Percentiles rank a stretch among this genome's conserved stretches.
Evolutionary conservation across 92 coral and sea anemone genomes (phyloP).

Genomic region (Zoanthus gigantus): DNA sequence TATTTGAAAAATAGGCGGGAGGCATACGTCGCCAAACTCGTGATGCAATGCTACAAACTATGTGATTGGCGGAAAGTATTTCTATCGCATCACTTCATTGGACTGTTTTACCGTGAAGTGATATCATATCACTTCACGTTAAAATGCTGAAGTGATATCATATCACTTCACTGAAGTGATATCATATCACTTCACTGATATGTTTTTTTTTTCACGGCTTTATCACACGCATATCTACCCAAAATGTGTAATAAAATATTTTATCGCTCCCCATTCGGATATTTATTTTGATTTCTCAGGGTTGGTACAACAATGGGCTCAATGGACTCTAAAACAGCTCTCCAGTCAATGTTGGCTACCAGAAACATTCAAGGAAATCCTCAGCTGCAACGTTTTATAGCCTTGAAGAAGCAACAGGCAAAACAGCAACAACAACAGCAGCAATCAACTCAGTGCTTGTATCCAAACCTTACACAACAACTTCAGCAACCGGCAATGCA

Average conservation of each 20-base stretch:
- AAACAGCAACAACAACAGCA: constrained; percentile 73
- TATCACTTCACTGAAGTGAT: no score
- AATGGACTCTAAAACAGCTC: constrained; percentile 59
- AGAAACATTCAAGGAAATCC: constrained; percentile 25
- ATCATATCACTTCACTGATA: no score
- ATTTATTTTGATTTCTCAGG: background rate
- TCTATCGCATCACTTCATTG: no score
- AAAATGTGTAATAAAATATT: background rate
- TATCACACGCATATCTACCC: no score
- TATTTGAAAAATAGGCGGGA: no score
- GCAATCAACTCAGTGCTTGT: constrained; percentile 5
- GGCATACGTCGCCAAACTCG: no score
- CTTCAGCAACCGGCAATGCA: constrained; percentile 59
- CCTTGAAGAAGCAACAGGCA: constrained; percentile 17
- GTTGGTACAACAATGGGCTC: constrained; percentile 38
- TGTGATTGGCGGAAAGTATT: no score
- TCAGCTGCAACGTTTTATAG: constrained; percentile 34
- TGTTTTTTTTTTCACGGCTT: no score
- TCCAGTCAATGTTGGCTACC: constrained; percentile 61
- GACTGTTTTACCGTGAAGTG: no score
- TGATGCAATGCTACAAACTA: no score
- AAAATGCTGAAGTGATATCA: no score
- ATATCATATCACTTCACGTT: no score
- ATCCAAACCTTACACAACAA: constrained; percentile 34
- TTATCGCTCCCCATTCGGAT: background rate